Base-by-base conservation (phyloP, 2,797 vertebrate species). In the Avahi laniger region DNA sequence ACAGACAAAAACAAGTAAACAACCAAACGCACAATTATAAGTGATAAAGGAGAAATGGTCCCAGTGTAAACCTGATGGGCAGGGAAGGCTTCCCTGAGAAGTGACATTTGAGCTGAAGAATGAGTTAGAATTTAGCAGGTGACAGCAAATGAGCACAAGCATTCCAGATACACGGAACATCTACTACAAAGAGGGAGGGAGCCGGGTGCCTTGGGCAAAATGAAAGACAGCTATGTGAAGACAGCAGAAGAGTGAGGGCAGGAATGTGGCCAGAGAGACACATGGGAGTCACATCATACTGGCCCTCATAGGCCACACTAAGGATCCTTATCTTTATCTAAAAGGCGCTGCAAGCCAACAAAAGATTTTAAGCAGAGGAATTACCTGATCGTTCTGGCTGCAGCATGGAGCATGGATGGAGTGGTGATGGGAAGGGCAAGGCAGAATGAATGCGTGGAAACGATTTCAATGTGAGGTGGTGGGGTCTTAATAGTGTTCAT, bases 251-350 rank as follows among this genome's bases (percentile, higher is more conserved):
- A 0, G 13, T 81, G 17, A 61, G 35, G 69, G 35, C 50, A 91
- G 35, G 22, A 41, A 22, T 69, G 30, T 20, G 35, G 41, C 50
- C 75, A 12, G 38, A 43, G n/a, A 72, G 38, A 67, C 33, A 24
- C 33, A 9, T 15, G 57, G 81, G 5, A 7, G 2, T 87, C 50
- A 59, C n/a, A 52, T 46, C 38, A 28, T 48, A 73, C 30, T 8
- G 26, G 61, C 17, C 33, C 1, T 20, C 43, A 17, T 7, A 65
- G 50, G 13, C 26, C 59, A 48, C 80, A 30, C 22, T 38, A n/a
- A 89, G 30, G 24, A 76, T 54, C 80, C 87, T 82, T 86, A n/a
- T 35, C 73, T 93, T 80, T 76, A 59, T 70, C 88, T 85, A 95
- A 95, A 94, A 72, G 83, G 26, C 63, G 35, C 54, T 92, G 4